A percentile compares a stretch with the other conserved stretches of the same genome.
Evolutionary conservation across 2,113 vertebrate genomes (phyloP).

Genomic region (Oryzias celebensis): DNA sequence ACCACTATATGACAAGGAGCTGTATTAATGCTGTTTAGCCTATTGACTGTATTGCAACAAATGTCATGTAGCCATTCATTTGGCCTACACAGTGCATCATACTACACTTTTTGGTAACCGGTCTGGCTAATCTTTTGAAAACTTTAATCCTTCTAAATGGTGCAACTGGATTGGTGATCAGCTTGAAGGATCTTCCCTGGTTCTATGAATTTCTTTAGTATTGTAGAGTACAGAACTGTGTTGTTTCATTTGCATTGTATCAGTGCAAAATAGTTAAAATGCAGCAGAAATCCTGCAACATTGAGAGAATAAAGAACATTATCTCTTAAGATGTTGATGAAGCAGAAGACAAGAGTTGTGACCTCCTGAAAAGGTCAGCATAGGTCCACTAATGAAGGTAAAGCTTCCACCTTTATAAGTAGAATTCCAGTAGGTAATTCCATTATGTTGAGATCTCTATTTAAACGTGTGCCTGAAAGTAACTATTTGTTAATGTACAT

Average conservation of each 20-base stretch:
- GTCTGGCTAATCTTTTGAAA: neutral
- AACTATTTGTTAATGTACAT: no score
- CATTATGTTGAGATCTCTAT: no score
- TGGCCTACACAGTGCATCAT: neutral
- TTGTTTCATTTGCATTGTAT: neutral
- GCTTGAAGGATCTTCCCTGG: neutral
- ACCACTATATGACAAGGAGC: neutral
- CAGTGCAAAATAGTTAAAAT: no score
- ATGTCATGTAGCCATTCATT: neutral
- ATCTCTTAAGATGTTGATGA: neutral
- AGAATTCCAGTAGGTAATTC: no score
- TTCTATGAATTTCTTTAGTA: neutral
- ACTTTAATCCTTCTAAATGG: neutral
- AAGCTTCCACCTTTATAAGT: no score
- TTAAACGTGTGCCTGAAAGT: no score
- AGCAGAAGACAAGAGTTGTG: neutral
- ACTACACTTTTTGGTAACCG: neutral
- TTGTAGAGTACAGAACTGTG: neutral
- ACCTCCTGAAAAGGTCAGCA: neutral
- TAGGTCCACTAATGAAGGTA: neutral
- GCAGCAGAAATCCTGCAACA: neutral
- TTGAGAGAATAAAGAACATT: neutral
- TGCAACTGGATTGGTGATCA: neutral
- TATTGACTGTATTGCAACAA: neutral
- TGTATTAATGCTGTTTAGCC: neutral